Base-by-base conservation (phyloP, 2,113 vertebrate genomes). In the Mastomys coucha region DNA sequence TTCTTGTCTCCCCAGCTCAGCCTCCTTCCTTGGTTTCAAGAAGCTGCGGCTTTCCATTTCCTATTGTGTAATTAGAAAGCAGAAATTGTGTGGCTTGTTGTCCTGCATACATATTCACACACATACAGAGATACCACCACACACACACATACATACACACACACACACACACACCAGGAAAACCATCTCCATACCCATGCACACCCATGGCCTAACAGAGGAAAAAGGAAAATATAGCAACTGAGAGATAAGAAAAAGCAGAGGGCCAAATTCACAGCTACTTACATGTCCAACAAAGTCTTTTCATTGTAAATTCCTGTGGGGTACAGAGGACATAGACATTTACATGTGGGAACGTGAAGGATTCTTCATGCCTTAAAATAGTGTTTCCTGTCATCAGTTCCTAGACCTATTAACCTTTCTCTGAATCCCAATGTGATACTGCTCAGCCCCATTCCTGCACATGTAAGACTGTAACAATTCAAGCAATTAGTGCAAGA, bases 401-500 rank as follows among this genome's bases (percentile, higher is more conserved):
- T 9, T 95, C 31, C 17, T 51, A 89, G 92, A 69, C 85, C 42
- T 26, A 49, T 86, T 93, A 95, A 86, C 39, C 22, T 94, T 93
- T 58, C 88, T 80, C 60, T 53, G 89, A 87, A 93, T 78, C 72
- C 63, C 78, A 82, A 70, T 11, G 73, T 93, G 88, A 87, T 81
- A 78, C 20, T 94, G 89, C 89, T 96, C 60, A 87, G 93, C 82
- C 93, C 49, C 89, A 63, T 94, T 81, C 89, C 67, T 91, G 84
- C 19, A 0, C 33, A 33, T 69, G 67, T 69, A 69, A 69, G 93
- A 96, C 93, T 92, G 36, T 89, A 98, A 97, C 97, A 98, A 98
- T 97, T 98, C 96, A 95, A 89, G 16, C 76, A 97, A 91, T 72
- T 91, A 97, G 95, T 96, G 92, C 91, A 72, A 73, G 94, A 91